Percentiles rank a stretch among this genome's conserved stretches.
Conservation (phyloP, 23 tunicate genomes). For the Styela clava region DNA sequence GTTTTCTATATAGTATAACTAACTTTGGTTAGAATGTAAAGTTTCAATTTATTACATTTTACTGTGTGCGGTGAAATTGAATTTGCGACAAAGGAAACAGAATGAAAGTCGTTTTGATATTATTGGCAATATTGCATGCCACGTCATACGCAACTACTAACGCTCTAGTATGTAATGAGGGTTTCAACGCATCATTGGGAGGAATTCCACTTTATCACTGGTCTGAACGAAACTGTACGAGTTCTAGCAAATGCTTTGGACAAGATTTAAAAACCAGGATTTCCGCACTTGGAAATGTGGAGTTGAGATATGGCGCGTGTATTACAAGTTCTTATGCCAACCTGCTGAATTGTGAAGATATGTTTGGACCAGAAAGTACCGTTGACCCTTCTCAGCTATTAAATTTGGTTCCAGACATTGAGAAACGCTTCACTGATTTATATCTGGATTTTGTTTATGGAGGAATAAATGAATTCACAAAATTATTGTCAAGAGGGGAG, state of each 20-base stretch:
- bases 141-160: no score
- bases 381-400: slow-evolving; percentile 2
- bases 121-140: no score
- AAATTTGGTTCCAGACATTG: slow-evolving; percentile 1
- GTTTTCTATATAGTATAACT: no score
- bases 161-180: slow-evolving; percentile 4
- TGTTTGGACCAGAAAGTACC: slow-evolving; percentile 19
- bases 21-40: no score
- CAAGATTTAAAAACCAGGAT: neutral
- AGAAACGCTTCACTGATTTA: neutral
- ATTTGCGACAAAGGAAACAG: no score
- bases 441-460: neutral
- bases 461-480: neutral
- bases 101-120: no score
- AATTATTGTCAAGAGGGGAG: slow-evolving; percentile 14
- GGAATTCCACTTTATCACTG: slow-evolving; percentile 19
- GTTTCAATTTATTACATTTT: no score
- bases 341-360: neutral
- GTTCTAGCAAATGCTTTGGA: slow-evolving; percentile 1
- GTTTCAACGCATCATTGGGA: slow-evolving; percentile 3
- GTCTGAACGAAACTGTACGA: neutral
- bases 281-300: neutral
- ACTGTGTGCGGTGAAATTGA: no score
- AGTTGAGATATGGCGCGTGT: slow-evolving; percentile 23
- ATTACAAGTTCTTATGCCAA: neutral